Evolutionary conservation across 2,888 invertebrate genomes (phyloP).

Genomic region (Pammene fasciana): DNA sequence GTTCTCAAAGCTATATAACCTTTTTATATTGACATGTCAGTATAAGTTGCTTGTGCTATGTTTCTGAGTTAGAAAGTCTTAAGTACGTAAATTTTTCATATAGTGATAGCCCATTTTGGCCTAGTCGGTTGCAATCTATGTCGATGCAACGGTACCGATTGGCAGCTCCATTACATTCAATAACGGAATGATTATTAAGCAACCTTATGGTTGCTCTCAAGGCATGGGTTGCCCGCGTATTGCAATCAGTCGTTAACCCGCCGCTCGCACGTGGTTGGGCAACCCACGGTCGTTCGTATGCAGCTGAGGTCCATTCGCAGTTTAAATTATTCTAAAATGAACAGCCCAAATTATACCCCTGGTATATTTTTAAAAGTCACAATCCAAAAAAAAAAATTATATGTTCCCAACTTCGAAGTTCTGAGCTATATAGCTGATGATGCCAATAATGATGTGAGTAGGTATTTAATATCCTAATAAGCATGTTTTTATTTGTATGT

Average conservation of each 20-base stretch:
- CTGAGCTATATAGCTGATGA: too few relatives aligned
- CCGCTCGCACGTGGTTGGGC: conserved; percentile 42
- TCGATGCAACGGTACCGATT: conserved; percentile 43
- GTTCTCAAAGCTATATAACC: conserved; percentile 1
- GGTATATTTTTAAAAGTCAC: too few relatives aligned
- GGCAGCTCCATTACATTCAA: conserved; percentile 53
- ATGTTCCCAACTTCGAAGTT: too few relatives aligned
- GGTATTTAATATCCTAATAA: too few relatives aligned
- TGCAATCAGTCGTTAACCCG: conserved; percentile 66
- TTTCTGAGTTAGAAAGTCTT: conserved; percentile 1
- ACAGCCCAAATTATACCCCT: neutral
- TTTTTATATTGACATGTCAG: conserved; percentile 13
- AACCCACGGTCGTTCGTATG: conserved; percentile 27
- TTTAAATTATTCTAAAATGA: conserved; percentile 6
- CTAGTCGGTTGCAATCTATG: conserved; percentile 9
- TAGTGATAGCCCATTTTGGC: conserved; percentile 3
- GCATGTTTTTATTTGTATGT: too few relatives aligned
- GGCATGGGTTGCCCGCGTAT: conserved; percentile 51
- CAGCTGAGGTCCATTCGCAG: conserved; percentile 10
- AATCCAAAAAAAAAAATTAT: too few relatives aligned
- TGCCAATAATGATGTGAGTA: too few relatives aligned
- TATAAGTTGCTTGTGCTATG: neutral
- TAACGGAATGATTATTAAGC: conserved; percentile 48
- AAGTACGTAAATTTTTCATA: conserved; percentile 1
- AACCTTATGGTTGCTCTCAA: conserved; percentile 35